Percentiles rank a stretch among this genome's conserved stretches.
phyloP scores from a whole-genome alignment of 2,888 invertebrate genomes.

The Bimastos eiseni region DNA sequence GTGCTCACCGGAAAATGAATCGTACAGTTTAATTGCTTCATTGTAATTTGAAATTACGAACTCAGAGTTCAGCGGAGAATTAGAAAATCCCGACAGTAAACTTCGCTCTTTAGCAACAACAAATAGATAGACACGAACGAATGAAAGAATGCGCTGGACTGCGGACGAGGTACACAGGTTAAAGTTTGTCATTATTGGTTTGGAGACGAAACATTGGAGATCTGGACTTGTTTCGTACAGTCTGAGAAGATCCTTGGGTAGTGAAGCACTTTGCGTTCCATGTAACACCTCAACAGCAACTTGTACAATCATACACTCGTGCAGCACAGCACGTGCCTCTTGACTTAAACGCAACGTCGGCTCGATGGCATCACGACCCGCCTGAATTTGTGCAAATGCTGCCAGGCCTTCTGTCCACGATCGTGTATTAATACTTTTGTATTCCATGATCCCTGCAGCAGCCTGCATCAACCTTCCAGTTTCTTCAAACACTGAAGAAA shows the following conservation, averaged over 20 bases:
- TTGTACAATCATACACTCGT: neutral
- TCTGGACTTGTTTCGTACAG: neutral
- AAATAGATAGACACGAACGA: neutral
- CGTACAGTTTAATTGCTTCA: neutral
- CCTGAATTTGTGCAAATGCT: neutral
- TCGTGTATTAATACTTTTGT: neutral
- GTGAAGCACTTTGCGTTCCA: neutral
- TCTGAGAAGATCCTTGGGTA: neutral
- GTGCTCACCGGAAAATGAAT: neutral
- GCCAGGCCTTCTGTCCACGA: neutral
- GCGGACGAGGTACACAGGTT: neutral
- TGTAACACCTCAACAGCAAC: neutral
- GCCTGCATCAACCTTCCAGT: neutral
- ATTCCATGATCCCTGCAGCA: neutral
- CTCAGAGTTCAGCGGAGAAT: neutral
- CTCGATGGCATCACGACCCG: neutral
- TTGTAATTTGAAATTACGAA: constrained; percentile 2
- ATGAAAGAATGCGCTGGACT: neutral
- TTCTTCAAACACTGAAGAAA: constrained; percentile 3
- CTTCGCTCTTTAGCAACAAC: neutral
- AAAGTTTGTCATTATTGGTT: neutral
- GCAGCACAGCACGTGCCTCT: neutral
- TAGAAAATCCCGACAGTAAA: neutral
- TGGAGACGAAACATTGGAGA: neutral
- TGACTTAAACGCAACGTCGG: neutral